These are phyloP conservation scores for Synanceia verrucosa DNA, from an alignment of 2,797 vertebrate species.

Conservation along the genomic window DNA sequence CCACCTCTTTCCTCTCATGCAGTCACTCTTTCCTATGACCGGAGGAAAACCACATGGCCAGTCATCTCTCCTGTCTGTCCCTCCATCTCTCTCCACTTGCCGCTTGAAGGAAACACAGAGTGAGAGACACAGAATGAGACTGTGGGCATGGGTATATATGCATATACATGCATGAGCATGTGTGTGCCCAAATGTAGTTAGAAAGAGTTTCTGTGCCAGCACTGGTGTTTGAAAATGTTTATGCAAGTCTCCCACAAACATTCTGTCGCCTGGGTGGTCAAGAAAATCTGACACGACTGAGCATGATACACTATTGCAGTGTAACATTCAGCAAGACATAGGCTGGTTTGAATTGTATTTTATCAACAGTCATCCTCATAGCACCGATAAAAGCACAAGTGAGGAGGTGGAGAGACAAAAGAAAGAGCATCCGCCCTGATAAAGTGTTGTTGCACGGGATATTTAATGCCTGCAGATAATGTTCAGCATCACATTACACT, in stretches of 20 bases:
- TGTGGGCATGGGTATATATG: constrained; percentile 63
- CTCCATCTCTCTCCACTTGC: constrained; percentile 61
- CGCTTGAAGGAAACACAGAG: constrained; percentile 53
- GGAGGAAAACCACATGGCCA: constrained; percentile 66
- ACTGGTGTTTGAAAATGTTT: constrained; percentile 62
- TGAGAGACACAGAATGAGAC: constrained; percentile 56
- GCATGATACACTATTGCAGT: constrained; percentile 45
- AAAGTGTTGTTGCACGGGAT: background rate
- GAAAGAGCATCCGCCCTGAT: constrained; percentile 20
- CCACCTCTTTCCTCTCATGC: constrained; percentile 68
- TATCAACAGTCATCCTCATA: constrained; percentile 37
- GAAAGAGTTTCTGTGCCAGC: constrained; percentile 51
- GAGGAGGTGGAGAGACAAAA: constrained; percentile 26
- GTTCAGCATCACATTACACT: background rate
- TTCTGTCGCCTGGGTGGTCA: constrained; percentile 71
- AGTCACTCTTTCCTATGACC: constrained; percentile 69
- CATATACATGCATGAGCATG: constrained; percentile 55
- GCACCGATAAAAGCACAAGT: constrained; percentile 23
- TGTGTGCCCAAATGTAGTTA: constrained; percentile 64
- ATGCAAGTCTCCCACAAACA: constrained; percentile 73
- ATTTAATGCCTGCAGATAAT: constrained; percentile 17
- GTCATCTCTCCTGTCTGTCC: constrained; percentile 68
- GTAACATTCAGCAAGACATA: constrained; percentile 51
- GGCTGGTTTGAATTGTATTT: constrained; percentile 44
- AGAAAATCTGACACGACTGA: constrained; percentile 61